A percentile compares a stretch with the other conserved stretches of the same genome.
phyloP scores from a whole-genome alignment of 2,113 vertebrate genomes.

The Campylomormyrus tamandua region DNA sequence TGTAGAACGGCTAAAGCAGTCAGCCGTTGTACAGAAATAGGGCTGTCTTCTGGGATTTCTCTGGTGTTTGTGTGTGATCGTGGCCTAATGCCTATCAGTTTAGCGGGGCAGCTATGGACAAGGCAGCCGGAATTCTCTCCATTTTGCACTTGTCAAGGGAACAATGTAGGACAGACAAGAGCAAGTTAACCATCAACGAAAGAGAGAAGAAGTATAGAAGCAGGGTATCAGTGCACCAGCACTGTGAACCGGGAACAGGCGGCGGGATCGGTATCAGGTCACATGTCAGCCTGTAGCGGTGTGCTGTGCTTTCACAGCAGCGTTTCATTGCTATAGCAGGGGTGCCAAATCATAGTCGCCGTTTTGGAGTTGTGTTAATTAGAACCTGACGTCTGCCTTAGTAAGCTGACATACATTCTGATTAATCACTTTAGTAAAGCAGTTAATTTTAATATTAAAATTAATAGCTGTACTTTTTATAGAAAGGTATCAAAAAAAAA shows the following conservation, averaged over 20 bases:
- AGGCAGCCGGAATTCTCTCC: neutral
- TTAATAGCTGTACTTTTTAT: neutral
- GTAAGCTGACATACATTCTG: neutral
- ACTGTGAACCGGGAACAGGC: too few species aligned
- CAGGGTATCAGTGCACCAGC: neutral
- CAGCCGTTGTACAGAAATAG: neutral
- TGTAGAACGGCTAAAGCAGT: neutral
- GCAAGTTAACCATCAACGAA: neutral
- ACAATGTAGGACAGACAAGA: neutral
- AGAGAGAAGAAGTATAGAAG: neutral
- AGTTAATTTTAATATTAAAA: neutral
- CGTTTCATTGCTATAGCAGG: neutral
- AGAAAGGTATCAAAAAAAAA: neutral
- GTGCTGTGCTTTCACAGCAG: neutral
- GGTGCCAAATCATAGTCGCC: neutral
- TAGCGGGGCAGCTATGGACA: neutral
- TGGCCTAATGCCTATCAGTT: neutral
- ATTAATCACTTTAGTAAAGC: neutral
- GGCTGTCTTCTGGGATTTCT: neutral
- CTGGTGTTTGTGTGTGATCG: neutral
- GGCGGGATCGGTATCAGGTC: neutral
- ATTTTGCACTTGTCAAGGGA: neutral
- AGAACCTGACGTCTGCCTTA: neutral
- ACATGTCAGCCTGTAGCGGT: neutral
- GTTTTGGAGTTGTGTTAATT: neutral